A percentile compares a stretch with the other conserved stretches of the same genome.
These are phyloP conservation scores for Endotricha flammealis DNA, from an alignment of 2,888 invertebrate species.

Conservation along the genomic window DNA sequence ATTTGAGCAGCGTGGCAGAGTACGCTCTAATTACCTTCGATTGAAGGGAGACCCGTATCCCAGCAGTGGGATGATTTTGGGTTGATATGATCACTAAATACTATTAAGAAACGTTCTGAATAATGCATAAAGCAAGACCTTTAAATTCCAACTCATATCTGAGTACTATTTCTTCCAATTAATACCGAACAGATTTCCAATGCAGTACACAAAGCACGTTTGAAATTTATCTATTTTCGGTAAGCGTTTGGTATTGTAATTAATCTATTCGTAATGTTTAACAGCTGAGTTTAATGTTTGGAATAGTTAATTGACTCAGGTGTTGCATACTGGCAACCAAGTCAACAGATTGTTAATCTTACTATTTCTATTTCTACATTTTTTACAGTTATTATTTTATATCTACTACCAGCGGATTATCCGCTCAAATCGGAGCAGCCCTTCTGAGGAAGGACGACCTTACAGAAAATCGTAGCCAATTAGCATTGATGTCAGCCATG, in stretches of 20 bases:
- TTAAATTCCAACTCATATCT: conserved; percentile 4
- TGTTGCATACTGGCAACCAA: conserved; percentile 2
- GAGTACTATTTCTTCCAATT: conserved; percentile 5
- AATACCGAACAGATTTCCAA: conserved; percentile 5
- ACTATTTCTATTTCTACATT: neutral
- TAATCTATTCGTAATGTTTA: neutral
- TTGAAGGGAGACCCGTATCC: too few relatives aligned
- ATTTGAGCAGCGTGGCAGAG: too few relatives aligned
- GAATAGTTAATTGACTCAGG: conserved; percentile 22
- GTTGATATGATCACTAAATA: too few relatives aligned
- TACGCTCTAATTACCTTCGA: too few relatives aligned
- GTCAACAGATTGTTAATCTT: neutral
- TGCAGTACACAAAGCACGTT: conserved; percentile 6
- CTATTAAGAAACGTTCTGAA: neutral
- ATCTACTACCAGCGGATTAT: too few relatives aligned
- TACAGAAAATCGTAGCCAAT: too few relatives aligned
- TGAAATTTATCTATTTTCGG: conserved; percentile 4
- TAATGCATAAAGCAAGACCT: conserved; percentile 2
- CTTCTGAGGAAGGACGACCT: too few relatives aligned
- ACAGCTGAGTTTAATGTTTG: conserved; percentile 9
- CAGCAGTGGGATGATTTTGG: too few relatives aligned
- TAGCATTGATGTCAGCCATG: too few relatives aligned
- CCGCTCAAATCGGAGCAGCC: too few relatives aligned
- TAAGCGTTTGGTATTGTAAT: neutral
- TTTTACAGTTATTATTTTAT: too few relatives aligned